Percentiles rank a stretch among this genome's conserved stretches.
phyloP scores from a whole-genome alignment of 92 coral and sea anemone species.

The Phymanthus crucifer region DNA sequence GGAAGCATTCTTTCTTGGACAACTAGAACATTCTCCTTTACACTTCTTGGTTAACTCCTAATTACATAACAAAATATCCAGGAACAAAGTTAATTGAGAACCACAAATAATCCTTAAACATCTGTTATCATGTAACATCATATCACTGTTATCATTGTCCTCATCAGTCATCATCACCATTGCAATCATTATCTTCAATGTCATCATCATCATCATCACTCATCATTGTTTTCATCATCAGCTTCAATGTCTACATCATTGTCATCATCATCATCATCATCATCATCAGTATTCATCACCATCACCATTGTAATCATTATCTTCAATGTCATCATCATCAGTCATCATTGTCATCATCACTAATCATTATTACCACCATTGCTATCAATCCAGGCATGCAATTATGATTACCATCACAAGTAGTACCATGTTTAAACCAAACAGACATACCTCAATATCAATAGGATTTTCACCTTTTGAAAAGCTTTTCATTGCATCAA shows the following conservation, averaged over 20 bases:
- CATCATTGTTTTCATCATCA: neutral
- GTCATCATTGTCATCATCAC: too few relatives aligned
- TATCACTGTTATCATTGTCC: neutral
- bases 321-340: neutral
- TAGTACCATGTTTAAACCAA: neutral
- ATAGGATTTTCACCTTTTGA: conserved; percentile 70
- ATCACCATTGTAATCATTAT: neutral
- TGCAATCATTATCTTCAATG: neutral
- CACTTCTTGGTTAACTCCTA: conserved; percentile 65
- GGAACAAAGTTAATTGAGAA: neutral
- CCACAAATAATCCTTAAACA: neutral
- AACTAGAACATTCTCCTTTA: conserved; percentile 26
- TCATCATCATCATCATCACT: neutral
- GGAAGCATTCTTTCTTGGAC: conserved; percentile 16
- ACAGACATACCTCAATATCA: conserved; percentile 79
- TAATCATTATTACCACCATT: neutral
- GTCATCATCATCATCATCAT: neutral
- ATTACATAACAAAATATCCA: neutral
- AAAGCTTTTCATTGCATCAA: conserved; percentile 95
- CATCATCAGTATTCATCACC: too few relatives aligned
- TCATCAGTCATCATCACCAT: neutral
- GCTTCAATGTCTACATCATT: neutral
- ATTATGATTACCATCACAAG: too few relatives aligned
- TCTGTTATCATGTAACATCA: neutral
- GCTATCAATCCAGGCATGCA: neutral